Conservation (phyloP, 2,113 vertebrate genomes). For the Zapornia atra region DNA sequence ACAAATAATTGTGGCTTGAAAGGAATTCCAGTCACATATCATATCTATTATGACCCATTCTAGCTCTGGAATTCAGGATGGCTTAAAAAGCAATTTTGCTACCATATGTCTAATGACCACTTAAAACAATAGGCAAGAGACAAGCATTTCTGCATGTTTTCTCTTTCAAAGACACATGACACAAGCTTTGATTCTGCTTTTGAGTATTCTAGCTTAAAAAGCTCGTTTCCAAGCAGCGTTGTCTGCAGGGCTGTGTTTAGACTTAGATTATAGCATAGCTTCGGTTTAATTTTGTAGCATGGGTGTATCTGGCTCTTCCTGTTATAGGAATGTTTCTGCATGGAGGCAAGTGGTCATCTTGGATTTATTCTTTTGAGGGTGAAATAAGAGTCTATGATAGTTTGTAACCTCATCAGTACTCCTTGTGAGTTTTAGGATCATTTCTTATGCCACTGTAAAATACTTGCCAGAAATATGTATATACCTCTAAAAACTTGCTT, state of each 20-base stretch:
- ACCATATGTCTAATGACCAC: not conserved
- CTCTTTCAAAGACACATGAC: not conserved
- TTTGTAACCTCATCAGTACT: not conserved
- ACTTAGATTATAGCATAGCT: not conserved
- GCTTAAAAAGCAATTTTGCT: not conserved
- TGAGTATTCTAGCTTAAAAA: not conserved
- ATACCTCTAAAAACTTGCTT: not conserved
- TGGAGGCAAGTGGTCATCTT: not conserved
- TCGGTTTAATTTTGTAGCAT: not conserved
- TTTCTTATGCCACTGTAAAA: not conserved
- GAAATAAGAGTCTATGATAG: not conserved
- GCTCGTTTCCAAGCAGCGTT: not conserved
- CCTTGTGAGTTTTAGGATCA: not conserved
- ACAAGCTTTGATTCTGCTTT: not conserved
- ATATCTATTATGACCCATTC: not conserved
- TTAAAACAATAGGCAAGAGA: not conserved
- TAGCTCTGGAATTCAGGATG: not conserved
- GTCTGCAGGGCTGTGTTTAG: not conserved
- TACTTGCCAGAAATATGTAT: not conserved
- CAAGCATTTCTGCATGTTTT: rapidly evolving
- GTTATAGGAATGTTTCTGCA: not conserved
- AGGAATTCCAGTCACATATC: not conserved
- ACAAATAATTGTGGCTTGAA: not conserved
- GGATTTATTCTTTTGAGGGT: not conserved
- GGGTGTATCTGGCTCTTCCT: not conserved